A percentile compares a stretch with the other conserved stretches of the same genome.
These are phyloP conservation scores for Pseudomyrmex concolor DNA, from an alignment of 1,140 invertebrate species.

Conservation along the genomic window DNA sequence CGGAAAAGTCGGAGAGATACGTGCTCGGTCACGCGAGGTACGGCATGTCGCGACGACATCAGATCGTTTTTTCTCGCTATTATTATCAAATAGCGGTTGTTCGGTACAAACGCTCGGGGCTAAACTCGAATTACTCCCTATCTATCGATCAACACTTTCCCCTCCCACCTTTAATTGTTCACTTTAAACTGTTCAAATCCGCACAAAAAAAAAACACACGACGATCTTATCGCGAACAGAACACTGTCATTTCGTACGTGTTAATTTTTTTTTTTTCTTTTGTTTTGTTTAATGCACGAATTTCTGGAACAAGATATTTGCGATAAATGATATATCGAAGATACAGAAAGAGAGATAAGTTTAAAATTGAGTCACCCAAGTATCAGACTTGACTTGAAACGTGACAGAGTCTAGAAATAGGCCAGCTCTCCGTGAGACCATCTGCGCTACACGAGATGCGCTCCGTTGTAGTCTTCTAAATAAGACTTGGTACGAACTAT, in stretches of 20 bases:
- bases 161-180: too few relatives aligned
- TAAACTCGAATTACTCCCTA: too few relatives aligned
- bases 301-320: neutral
- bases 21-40: constrained; percentile 72
- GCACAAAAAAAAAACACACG: too few relatives aligned
- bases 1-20: constrained; percentile 61
- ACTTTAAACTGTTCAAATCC: too few relatives aligned
- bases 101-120: neutral
- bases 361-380: constrained; percentile 33
- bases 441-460: constrained; percentile 3
- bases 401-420: constrained; percentile 42
- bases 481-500: constrained; percentile 34
- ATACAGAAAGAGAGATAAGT: neutral
- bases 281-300: constrained; percentile 1
- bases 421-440: constrained; percentile 34
- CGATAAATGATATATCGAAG: constrained; percentile 12
- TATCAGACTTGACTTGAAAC: neutral
- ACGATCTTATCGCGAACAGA: neutral
- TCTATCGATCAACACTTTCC: too few relatives aligned
- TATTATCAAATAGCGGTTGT: neutral
- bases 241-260: neutral
- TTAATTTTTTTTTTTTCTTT: neutral
- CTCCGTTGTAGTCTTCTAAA: neutral
- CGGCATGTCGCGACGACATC: constrained; percentile 33
- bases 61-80: constrained; percentile 5